Evolutionary conservation across 2,113 vertebrate species (phyloP), one percentile per base, ranked within the genome.

Genomic region (Hirundichthys speculiger): DNA sequence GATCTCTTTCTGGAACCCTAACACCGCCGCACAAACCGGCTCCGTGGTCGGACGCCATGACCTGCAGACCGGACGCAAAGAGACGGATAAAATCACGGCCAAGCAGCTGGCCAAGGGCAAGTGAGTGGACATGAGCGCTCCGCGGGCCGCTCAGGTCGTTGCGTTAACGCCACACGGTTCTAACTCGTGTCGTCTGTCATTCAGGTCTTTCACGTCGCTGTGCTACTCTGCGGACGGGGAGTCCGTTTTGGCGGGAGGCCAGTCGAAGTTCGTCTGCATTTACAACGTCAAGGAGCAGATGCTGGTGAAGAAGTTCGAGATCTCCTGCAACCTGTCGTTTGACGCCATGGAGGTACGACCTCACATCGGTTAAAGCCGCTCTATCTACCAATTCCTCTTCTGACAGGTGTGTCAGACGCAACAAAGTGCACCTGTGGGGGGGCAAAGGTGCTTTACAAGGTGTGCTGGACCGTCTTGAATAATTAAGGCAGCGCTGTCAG

Each of bases 141-240:
- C 7, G 2, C 46, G 24, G 1, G n/a, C 12, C 18, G 18, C 48
- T 41, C 2, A 12, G 13, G 11, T 22, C 30, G 4, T n/a, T 43
- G 4, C 2, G 6, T 38, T 12, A 21, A 8, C 8, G 43, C 9
- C 21, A 12, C 21, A 3, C 2, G 19, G 21, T 3, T 30, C 10
- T 38, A 16, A 34, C 25, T 5, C 9, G 0, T 0, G 20, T 27
- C 10, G 19, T 40, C n/a, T 0, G 7, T 3, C 1, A 0, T 25
- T 0, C 63, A 99, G 98, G 84, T 95, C 96, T 14, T 98, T 98
- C 76, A 98, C 94, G 0, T 90, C 94, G 0, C 80, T 99, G 40
- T 99, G 98, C 83, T 99, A 99, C 85, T 96, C 98, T 0, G 98
- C 98, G 1, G 96, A 99, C 4, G 98, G 98, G 4, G 92, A 94